phyloP scores from a whole-genome alignment of 1,140 invertebrate species.

The Leucophenga varia region DNA sequence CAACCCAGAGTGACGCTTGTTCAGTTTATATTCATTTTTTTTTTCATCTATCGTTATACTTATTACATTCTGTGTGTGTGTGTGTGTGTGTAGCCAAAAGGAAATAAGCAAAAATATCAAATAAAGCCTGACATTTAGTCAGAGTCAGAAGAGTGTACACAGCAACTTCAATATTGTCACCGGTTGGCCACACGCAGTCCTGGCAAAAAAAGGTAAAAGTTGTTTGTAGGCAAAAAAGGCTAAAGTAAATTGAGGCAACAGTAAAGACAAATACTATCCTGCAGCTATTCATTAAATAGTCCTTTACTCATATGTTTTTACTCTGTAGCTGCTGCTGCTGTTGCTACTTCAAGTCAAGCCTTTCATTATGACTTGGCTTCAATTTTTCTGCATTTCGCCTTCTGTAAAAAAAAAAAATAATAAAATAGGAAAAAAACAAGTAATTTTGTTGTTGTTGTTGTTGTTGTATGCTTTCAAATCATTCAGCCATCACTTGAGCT shows the following conservation, averaged over 20 bases:
- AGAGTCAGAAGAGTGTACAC: too few relatives aligned
- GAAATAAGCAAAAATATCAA: conserved; percentile 23
- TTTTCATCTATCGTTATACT: background rate
- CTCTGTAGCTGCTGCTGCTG: too few relatives aligned
- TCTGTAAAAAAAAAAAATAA: too few relatives aligned
- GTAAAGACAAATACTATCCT: conserved; percentile 44
- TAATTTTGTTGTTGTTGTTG: too few relatives aligned
- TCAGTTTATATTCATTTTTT: conserved; percentile 4
- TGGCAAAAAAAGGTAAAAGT: conserved; percentile 7
- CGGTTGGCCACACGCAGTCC: conserved; percentile 21
- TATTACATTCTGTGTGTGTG: conserved; percentile 11
- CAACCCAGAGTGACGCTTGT: conserved; percentile 22
- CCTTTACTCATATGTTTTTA: conserved; percentile 48
- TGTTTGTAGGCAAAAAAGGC: too few relatives aligned
- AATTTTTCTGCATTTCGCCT: too few relatives aligned
- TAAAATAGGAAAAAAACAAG: too few relatives aligned
- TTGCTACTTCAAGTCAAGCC: conserved; percentile 26
- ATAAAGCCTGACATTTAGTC: too few relatives aligned
- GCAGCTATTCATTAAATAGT: conserved; percentile 50
- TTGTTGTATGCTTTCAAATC: too few relatives aligned
- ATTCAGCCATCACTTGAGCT: conserved; percentile 15
- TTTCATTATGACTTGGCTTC: conserved; percentile 29
- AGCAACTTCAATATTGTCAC: conserved; percentile 43
- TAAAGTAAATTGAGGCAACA: too few relatives aligned
- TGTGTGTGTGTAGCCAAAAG: conserved; percentile 32